Evolutionary conservation across 2,888 invertebrate species (phyloP).

Genomic region (Zelleria hepariella): DNA sequence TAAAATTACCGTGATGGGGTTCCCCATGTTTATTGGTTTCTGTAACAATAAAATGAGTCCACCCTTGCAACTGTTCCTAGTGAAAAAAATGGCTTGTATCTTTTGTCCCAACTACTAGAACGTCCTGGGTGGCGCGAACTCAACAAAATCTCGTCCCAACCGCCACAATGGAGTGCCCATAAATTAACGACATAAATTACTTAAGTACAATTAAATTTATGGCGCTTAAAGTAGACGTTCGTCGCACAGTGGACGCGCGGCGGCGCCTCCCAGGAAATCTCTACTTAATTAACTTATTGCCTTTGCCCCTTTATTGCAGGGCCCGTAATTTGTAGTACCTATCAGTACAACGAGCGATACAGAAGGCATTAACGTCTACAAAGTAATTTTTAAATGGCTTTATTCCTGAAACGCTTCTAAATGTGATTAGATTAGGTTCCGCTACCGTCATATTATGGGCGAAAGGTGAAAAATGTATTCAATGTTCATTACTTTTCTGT

Average conservation of each 20-base stretch:
- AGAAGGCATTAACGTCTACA: too few relatives aligned
- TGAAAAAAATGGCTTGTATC: neutral
- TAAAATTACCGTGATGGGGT: too few relatives aligned
- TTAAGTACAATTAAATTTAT: slow-evolving; percentile 20
- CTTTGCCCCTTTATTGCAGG: slow-evolving; percentile 11
- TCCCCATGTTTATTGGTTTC: too few relatives aligned
- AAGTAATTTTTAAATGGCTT: too few relatives aligned
- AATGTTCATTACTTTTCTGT: too few relatives aligned
- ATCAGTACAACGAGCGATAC: too few relatives aligned
- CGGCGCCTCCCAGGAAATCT: slow-evolving; percentile 11
- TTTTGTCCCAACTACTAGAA: neutral
- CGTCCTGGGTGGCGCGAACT: neutral
- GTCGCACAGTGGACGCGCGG: slow-evolving; percentile 12
- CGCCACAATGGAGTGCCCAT: slow-evolving; percentile 7
- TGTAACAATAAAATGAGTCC: too few relatives aligned
- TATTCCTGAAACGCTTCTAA: too few relatives aligned
- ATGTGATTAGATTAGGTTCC: too few relatives aligned
- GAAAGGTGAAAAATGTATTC: too few relatives aligned
- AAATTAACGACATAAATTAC: slow-evolving; percentile 21
- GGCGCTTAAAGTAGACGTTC: slow-evolving; percentile 7
- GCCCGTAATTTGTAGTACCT: slow-evolving; percentile 1
- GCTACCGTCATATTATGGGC: too few relatives aligned
- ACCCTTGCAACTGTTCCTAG: too few relatives aligned
- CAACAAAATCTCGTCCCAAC: neutral
- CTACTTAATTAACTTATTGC: slow-evolving; percentile 18